Base-by-base conservation (phyloP, 2,888 invertebrate genomes). In the Sipunculus nudus region DNA sequence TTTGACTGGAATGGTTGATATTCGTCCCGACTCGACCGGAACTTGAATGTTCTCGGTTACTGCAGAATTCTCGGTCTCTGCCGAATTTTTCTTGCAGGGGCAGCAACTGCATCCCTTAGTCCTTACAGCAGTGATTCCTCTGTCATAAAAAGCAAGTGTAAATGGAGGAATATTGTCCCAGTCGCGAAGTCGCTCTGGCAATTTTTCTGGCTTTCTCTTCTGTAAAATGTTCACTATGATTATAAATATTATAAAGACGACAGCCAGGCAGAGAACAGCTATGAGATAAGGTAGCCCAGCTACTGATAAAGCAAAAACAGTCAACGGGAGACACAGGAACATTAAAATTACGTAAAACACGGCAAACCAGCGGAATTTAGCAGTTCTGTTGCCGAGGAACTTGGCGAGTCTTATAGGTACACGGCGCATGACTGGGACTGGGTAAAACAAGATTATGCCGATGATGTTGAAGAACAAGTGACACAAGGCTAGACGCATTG, bases 381-480 rank as follows among this genome's bases (percentile, higher is more conserved):
- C 85, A 0, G 86, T 86, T 2, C 82, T 83, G 47, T 84, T 73
- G 28, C 87, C 86, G 8, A 87, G 72, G 25, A 73, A 65, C 63
- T 82, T 84, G 2, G 87, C 84, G 46, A 86, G 62, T 21, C 68
- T 67, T 25, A 87, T 82, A 0, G 87, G 87, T 38, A 86, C 68
- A 23, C 60, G 58, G 29, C 87, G 73, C 71, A 83, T 78, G 59
- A 80, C 81, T 1, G 87, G 87, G 6, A 88, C 75, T 0, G 87
- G 86, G 68, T 87, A 88, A 74, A 86, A 88, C 1, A 88, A 67
- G 0, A 87, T 35, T 38, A 88, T 86, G n/a, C 83, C 83, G 2
- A 80, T 64, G 8, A 88, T 70, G 77, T 88, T 88, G 80, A 87
- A 88, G 67, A 87, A 84, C n/a, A 88, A 78, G 74, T 88, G 87